A percentile compares a stretch with the other conserved stretches of the same genome.
Evolutionary conservation across 2,113 vertebrate genomes (phyloP).

Genomic region (Caretta caretta): DNA sequence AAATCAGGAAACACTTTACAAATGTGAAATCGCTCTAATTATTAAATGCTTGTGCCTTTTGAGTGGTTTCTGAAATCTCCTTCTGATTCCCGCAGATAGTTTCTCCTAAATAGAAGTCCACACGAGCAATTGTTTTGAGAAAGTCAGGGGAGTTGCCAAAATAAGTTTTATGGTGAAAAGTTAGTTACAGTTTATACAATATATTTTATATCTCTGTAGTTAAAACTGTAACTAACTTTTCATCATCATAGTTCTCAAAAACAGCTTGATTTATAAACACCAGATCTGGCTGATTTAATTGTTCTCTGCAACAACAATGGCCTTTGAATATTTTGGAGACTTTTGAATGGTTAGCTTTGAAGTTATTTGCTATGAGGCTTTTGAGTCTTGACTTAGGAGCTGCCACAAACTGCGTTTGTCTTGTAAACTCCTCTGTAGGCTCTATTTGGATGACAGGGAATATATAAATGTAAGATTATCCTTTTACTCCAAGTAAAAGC

Average conservation of each 20-base stretch:
- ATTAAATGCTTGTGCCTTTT: not conserved
- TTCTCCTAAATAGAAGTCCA: not conserved
- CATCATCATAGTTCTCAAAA: not conserved
- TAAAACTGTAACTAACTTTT: not conserved
- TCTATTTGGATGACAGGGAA: not conserved
- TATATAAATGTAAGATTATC: not conserved
- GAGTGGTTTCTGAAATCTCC: not conserved
- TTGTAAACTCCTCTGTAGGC: not conserved
- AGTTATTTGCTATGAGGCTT: not conserved
- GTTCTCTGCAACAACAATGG: not conserved
- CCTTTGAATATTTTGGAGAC: not conserved
- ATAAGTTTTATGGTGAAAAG: not conserved
- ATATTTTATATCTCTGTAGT: not conserved
- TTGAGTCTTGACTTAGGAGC: not conserved
- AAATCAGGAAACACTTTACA: not conserved
- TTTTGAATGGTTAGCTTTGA: not conserved
- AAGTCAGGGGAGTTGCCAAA: not conserved
- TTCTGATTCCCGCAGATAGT: not conserved
- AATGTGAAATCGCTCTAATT: not conserved
- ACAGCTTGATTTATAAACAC: not conserved
- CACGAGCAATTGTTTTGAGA: not conserved
- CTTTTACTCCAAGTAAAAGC: not conserved
- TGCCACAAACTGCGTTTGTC: not conserved
- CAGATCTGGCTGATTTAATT: not conserved
- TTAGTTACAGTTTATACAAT: not conserved